Evolutionary conservation across 2,113 vertebrate genomes (phyloP).

Genomic region (Xiphias gladius): DNA sequence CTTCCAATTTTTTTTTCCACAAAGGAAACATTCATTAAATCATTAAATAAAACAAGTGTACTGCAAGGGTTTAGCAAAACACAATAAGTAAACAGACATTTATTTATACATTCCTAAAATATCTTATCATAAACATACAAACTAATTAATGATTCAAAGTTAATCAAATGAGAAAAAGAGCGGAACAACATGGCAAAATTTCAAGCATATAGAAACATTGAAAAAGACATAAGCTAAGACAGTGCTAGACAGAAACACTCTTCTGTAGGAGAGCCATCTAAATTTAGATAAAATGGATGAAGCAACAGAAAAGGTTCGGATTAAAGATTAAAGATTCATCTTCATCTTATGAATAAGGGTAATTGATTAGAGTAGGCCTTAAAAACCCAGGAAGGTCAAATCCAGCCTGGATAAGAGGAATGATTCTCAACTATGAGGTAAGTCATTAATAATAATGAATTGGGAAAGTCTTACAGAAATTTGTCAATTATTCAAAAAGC

Average conservation of each 20-base stretch:
- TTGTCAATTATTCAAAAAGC: slow-evolving; percentile 52
- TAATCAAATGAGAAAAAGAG: slow-evolving; percentile 58
- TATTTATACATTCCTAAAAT: slow-evolving; percentile 57
- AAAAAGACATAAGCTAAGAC: slow-evolving; percentile 84
- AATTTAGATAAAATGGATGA: slow-evolving; percentile 61
- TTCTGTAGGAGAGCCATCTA: slow-evolving; percentile 63
- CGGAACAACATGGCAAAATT: slow-evolving; percentile 66
- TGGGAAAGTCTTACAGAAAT: slow-evolving; percentile 24
- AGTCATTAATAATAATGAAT: slow-evolving; percentile 23
- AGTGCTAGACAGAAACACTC: slow-evolving; percentile 59
- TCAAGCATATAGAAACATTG: slow-evolving; percentile 78
- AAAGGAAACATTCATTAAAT: slow-evolving; percentile 77
- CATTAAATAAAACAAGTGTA: slow-evolving; percentile 81
- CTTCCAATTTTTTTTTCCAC: slow-evolving; percentile 76
- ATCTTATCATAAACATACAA: slow-evolving; percentile 55
- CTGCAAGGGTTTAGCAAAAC: slow-evolving; percentile 85
- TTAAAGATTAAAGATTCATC: slow-evolving; percentile 46
- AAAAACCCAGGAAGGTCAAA: slow-evolving; percentile 32
- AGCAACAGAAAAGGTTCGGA: slow-evolving; percentile 49
- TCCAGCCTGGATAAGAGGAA: slow-evolving; percentile 41
- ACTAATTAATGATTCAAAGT: slow-evolving; percentile 57
- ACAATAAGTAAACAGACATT: slow-evolving; percentile 63
- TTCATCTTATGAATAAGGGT: background rate
- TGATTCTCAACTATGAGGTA: slow-evolving; percentile 9
- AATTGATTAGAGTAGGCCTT: background rate